Percentiles rank a stretch among this genome's conserved stretches.
These are phyloP conservation scores for Sturnus vulgaris DNA, from an alignment of 2,113 vertebrate genomes.

Conservation along the genomic window DNA sequence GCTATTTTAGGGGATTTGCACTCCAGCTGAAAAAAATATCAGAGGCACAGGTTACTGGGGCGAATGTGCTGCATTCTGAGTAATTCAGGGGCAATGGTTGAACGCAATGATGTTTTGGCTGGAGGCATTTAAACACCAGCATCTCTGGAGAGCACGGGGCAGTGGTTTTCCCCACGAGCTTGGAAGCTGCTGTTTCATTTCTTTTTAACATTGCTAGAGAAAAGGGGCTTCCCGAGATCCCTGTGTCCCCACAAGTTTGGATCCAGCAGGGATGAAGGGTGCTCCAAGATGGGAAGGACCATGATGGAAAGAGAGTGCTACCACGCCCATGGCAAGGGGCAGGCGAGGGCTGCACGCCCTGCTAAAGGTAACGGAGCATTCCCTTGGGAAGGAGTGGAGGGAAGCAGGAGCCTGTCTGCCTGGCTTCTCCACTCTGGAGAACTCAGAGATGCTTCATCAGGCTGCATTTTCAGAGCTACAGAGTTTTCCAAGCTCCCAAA, in stretches of 20 bases:
- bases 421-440: not conserved
- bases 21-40: not conserved
- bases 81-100: not conserved
- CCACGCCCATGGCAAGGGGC: not conserved
- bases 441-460: not conserved
- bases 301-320: not conserved
- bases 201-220: not conserved
- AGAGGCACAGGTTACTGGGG: constrained; percentile 26
- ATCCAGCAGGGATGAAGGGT: fast-evolving
- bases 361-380: fast-evolving
- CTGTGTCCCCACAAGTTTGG: fast-evolving
- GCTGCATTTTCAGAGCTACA: not conserved
- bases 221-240: not conserved
- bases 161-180: not conserved
- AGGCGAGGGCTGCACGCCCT: fast-evolving
- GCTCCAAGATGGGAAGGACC: not conserved
- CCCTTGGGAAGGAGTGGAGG: not conserved
- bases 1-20: constrained; percentile 51
- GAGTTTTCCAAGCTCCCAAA: not conserved
- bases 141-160: not conserved
- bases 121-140: not conserved
- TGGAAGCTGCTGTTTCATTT: not conserved
- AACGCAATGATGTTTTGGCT: not conserved
- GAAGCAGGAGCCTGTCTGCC: not conserved
- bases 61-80: not conserved